Conservation (phyloP, 2,113 vertebrate genomes). For the Phaetusa simplex region DNA sequence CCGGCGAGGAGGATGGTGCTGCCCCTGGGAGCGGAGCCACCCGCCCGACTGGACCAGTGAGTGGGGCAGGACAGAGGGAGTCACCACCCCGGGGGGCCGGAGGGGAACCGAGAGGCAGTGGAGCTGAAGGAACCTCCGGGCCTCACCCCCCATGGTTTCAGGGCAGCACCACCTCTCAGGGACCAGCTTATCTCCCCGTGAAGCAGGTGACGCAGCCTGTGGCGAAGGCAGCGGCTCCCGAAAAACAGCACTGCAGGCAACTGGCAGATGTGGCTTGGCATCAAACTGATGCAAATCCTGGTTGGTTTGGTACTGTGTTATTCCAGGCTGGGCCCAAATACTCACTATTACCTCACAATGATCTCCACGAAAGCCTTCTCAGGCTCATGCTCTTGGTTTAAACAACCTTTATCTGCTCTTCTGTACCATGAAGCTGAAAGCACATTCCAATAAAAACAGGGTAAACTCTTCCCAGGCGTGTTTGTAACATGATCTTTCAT, state of each 20-base stretch:
- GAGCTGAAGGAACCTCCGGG: neutral
- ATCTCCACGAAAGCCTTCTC: neutral
- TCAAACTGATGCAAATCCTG: neutral
- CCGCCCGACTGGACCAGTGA: neutral
- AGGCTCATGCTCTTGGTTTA: neutral
- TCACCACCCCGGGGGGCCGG: neutral
- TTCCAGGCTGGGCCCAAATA: neutral
- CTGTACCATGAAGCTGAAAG: neutral
- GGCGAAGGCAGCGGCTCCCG: neutral
- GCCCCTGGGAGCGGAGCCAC: neutral
- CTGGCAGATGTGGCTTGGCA: neutral
- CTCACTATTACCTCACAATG: neutral
- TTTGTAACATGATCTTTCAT: neutral
- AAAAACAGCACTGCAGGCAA: neutral
- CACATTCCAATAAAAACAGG: neutral
- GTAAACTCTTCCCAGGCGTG: neutral
- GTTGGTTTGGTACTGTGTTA: neutral
- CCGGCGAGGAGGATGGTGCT: neutral
- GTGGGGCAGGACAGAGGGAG: neutral
- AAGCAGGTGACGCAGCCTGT: neutral
- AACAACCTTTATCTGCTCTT: neutral
- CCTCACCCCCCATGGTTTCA: neutral
- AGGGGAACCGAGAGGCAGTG: neutral
- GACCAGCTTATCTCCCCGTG: fast-evolving
- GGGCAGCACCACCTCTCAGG: neutral